Base-by-base conservation (phyloP, 2,888 invertebrate genomes). In the Drosophila demipolita region DNA sequence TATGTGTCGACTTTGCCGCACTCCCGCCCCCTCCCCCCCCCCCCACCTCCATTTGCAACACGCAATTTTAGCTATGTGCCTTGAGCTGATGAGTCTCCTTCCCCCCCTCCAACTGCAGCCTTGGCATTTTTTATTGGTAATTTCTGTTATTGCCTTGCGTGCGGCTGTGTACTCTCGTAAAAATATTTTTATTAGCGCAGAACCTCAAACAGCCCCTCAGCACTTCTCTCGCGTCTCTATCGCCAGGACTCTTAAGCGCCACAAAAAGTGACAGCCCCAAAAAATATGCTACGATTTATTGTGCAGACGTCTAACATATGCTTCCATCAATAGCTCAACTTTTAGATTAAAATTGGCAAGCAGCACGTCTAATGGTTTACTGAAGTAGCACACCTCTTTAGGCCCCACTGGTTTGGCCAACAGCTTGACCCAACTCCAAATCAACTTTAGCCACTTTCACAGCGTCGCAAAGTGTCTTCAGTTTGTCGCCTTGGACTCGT, bases 171-270 rank as follows among this genome's bases (percentile, higher is more conserved):
- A 68, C 63, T 73, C 72, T 89, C 89, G 83, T 87, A 87, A 87
- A 86, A 89, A 87, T 85, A 83, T 89, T 87, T 87, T 89, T 87
- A 87, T 87, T 87, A 75, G 72, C 82, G 61, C 48, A 45, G 45
- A 49, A 63, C 68, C 29, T 29, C 29, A 29, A 29, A 0, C 0
- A 29, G 29, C 53, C 35, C 57, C 5, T 26, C 49, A 12, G 17
- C 17, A 23, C 0, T 36, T 23, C n/a, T 3, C 36, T 15, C 12
- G 12, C 15, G 3, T 20, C 20, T 45, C 36, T 12, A 23, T 12
- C 2, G 9, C 5, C 3, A 7, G 5, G 17, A 12, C 55, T 26
- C 29, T 12, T 20, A 23, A 17, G 11, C 40, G 40, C 35, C 17
- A 2, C 9, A 12, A 35, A 29, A 53, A 48, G 29, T 17, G 33